Evolutionary conservation across 2,888 invertebrate species (phyloP), one percentile per base, ranked within the genome.

Genomic region (Subacronicta megacephala): DNA sequence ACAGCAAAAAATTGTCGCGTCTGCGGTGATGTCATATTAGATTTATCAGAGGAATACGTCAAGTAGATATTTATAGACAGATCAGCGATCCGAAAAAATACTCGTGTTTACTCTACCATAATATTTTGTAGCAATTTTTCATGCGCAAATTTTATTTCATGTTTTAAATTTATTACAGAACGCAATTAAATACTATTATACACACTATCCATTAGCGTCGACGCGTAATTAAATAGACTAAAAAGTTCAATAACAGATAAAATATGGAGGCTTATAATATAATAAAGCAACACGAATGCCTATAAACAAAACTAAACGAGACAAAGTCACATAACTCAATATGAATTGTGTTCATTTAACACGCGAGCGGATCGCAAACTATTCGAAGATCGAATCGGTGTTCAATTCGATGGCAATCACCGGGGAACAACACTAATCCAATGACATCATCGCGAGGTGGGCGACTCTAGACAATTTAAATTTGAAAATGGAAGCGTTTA

Each of bases 301-400:
- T 78, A 90, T 92, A 92, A 92, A 90, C 87, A 88, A 87, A 87
- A 84, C 81, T 78, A 82, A 90, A 89, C 86, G 88, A 89, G 89
- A 89, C 89, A 87, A 87, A 87, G 81, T 84, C 86, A 77, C 83
- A 90, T 91, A 89, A 89, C 81, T 90, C 88, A 88, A 77, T 72
- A 84, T 90, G 90, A 93, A 81, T 90, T 86, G 90, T 92, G 85
- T 80, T 83, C 81, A 81, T 88, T 88, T 80, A 84, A 81, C 92
- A 92, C 92, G 92, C 92, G 80, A 92, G 69, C 81, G 68, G 78
- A 64, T 80, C 77, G 81, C 83, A 62, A 83, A 78, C 81, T 71
- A 78, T 82, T 80, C 70, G 62, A 72, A 75, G 77, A 80, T 77
- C 69, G 68, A 82, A 88, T 85, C 83, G 78, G 84, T 81, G 80